Conservation (phyloP, 2,113 vertebrate genomes). For the Cnemophilus loriae region DNA sequence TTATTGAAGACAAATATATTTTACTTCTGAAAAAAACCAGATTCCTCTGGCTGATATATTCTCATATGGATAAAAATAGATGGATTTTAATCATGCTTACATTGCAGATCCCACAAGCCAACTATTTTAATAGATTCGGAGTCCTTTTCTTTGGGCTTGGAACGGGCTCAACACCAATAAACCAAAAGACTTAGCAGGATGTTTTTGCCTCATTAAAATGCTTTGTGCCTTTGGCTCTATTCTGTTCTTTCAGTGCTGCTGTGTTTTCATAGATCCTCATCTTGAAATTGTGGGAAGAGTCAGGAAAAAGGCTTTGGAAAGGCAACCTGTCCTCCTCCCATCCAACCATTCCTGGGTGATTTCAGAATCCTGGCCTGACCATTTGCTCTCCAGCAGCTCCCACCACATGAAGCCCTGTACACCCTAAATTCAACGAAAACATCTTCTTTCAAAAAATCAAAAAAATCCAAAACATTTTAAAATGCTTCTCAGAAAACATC, state of each 20-base stretch:
- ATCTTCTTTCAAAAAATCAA: neutral
- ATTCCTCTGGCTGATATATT: neutral
- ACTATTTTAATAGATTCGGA: conserved; percentile 1
- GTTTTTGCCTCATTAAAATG: conserved; percentile 37
- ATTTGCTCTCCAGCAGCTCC: neutral
- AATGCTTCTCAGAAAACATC: neutral
- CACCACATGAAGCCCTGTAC: neutral
- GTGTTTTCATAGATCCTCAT: neutral
- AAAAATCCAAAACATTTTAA: rapidly evolving
- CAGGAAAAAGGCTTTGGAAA: neutral
- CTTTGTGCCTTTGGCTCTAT: neutral
- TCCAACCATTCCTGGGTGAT: neutral
- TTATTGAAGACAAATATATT: neutral
- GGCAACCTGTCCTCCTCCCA: neutral
- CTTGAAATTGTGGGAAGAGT: neutral
- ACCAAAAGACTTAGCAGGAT: neutral
- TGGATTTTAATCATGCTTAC: neutral
- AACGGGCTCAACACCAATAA: conserved; percentile 3
- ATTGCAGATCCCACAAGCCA: neutral
- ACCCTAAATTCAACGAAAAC: neutral
- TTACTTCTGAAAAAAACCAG: neutral
- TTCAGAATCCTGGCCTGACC: neutral
- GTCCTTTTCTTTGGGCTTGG: conserved; percentile 18
- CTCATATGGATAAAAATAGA: neutral
- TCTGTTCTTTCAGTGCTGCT: neutral